Percentiles rank a stretch among this genome's conserved stretches.
Conservation (phyloP, 2,888 invertebrate genomes). For the Cataglyphis livida region DNA sequence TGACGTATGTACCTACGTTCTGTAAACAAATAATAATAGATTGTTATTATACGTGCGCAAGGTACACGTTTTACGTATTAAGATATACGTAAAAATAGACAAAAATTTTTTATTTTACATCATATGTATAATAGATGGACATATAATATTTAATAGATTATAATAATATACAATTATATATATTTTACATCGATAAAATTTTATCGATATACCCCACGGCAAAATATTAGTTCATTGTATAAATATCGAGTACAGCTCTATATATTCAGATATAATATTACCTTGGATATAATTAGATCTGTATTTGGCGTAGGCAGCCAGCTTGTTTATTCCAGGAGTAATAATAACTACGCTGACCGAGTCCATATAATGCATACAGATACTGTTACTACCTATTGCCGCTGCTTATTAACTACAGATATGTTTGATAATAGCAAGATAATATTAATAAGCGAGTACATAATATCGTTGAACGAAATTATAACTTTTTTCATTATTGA, state of each 20-base stretch:
- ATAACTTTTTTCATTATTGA: not conserved
- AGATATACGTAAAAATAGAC: not conserved
- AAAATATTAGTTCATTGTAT: not conserved
- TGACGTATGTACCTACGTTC: not conserved
- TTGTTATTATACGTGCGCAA: too few species aligned
- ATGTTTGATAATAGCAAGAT: not conserved
- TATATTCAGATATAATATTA: conserved; percentile 14
- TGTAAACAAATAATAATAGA: conserved; percentile 10
- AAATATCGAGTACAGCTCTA: conserved; percentile 11
- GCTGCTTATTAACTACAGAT: conserved; percentile 22
- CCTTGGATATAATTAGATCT: conserved; percentile 40
- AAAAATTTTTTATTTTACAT: not conserved
- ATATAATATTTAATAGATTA: not conserved
- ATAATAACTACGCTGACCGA: conserved; percentile 39
- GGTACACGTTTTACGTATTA: not conserved
- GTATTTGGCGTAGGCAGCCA: conserved; percentile 35
- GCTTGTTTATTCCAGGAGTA: conserved; percentile 42
- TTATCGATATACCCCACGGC: not conserved
- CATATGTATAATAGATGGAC: not conserved
- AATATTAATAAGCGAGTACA: not conserved
- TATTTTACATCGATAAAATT: not conserved
- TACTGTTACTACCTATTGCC: conserved; percentile 29
- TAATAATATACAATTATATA: not conserved
- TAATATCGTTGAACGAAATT: conserved; percentile 1
- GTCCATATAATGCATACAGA: not conserved